Conservation (phyloP, 64 coral and sea anemone species). For the Acropora yongei region DNA sequence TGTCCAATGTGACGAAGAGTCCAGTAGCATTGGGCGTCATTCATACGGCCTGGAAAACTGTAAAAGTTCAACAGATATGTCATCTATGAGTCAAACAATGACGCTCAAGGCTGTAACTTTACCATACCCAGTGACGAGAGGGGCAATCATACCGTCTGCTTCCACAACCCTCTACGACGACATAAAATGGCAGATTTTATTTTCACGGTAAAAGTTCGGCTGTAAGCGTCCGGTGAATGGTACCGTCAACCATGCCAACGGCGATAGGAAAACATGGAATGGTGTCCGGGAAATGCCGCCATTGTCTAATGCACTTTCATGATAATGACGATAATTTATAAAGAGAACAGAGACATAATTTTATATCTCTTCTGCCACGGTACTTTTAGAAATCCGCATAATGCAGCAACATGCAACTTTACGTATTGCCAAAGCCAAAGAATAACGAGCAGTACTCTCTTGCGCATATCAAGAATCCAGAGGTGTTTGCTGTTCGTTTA, state of each 20-base stretch:
- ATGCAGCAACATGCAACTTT: neutral
- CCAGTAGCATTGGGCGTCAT: no score
- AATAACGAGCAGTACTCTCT: neutral
- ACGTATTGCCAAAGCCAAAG: neutral
- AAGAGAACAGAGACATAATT: neutral
- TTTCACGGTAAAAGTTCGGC: conserved; percentile 31
- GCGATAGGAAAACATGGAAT: no score
- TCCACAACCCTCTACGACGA: conserved; percentile 18
- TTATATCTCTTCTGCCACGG: neutral
- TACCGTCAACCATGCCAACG: neutral
- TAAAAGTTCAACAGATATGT: no score
- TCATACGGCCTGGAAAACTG: no score
- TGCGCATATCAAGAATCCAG: conserved; percentile 9
- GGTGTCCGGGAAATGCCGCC: no score
- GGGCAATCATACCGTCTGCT: conserved; percentile 22
- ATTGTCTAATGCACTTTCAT: no score
- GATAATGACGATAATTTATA: neutral
- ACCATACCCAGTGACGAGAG: neutral
- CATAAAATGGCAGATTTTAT: conserved; percentile 49
- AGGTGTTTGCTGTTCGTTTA: neutral
- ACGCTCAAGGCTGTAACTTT: no score
- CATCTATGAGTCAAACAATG: no score
- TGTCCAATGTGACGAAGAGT: no score
- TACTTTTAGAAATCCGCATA: neutral
- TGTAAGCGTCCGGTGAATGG: neutral